Percentiles rank a stretch among this genome's conserved stretches.
These are phyloP conservation scores for Apamea crenata DNA, from an alignment of 2,888 invertebrate genomes.

Conservation along the genomic window DNA sequence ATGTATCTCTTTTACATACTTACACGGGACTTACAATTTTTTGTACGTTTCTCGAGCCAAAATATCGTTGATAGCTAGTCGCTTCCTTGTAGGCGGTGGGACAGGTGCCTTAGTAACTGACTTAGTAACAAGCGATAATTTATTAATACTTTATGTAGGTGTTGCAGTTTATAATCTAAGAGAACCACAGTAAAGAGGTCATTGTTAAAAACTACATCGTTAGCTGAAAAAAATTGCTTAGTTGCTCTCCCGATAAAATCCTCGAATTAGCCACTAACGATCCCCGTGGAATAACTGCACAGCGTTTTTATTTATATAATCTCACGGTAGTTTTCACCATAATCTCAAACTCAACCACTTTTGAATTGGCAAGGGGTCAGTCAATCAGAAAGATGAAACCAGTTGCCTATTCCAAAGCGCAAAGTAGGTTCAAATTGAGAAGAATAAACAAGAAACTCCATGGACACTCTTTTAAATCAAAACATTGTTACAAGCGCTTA, in stretches of 20 bases:
- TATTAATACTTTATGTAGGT: conserved; percentile 4
- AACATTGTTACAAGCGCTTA: too few species aligned
- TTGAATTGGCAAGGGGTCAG: too few species aligned
- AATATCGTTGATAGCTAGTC: background rate
- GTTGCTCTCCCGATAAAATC: background rate
- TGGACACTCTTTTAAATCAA: too few species aligned
- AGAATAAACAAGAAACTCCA: too few species aligned
- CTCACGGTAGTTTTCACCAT: too few species aligned
- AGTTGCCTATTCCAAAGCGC: too few species aligned
- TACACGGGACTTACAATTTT: too few species aligned
- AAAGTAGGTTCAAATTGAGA: too few species aligned
- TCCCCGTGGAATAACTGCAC: background rate
- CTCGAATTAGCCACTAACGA: background rate
- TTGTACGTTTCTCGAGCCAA: too few species aligned
- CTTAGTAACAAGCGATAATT: conserved; percentile 1
- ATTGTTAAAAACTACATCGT: background rate
- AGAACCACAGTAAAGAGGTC: background rate
- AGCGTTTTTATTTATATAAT: background rate
- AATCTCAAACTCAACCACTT: too few species aligned
- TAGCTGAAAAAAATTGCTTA: background rate
- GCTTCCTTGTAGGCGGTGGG: background rate
- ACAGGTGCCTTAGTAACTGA: background rate
- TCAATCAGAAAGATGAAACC: too few species aligned
- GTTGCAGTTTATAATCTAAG: conserved; percentile 1
- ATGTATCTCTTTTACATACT: too few species aligned